phyloP scores from a whole-genome alignment of 2,113 vertebrate species.

The Collichthys lucidus region DNA sequence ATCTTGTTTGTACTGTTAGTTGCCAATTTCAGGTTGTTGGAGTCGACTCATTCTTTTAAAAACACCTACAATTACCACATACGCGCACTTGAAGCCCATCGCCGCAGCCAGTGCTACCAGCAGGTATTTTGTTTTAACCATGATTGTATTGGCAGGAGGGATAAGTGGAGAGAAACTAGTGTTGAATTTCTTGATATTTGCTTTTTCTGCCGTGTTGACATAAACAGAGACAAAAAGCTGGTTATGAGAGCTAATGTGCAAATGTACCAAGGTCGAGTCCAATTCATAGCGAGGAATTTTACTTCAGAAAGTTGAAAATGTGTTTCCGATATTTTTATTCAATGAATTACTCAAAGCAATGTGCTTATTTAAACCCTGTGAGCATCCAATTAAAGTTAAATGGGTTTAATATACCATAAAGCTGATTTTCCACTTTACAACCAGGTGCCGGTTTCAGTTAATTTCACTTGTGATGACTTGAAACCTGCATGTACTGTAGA shows the following conservation, averaged over 20 bases:
- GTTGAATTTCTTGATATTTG: slow-evolving; percentile 12
- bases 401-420: slow-evolving; percentile 3
- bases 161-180: slow-evolving; percentile 12
- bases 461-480: neutral
- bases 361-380: neutral
- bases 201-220: slow-evolving; percentile 13
- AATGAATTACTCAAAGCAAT: neutral
- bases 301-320: neutral
- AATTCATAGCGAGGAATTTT: neutral
- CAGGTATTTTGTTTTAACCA: slow-evolving; percentile 31
- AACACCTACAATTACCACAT: slow-evolving; percentile 29
- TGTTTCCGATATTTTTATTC: neutral
- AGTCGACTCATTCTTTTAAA: slow-evolving; percentile 39
- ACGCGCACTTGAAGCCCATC: slow-evolving; percentile 20
- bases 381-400: neutral
- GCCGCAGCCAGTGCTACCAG: slow-evolving; percentile 21
- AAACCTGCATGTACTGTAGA: slow-evolving; percentile 9
- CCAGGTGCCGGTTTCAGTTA: neutral
- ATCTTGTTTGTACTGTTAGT: slow-evolving; percentile 40
- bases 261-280: neutral
- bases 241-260: neutral
- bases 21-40: slow-evolving; percentile 39
- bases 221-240: neutral
- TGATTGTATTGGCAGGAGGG: slow-evolving; percentile 25
- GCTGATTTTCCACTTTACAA: slow-evolving; percentile 4